Conservation (phyloP, 1,140 invertebrate genomes). For the Papilio dardanus region DNA sequence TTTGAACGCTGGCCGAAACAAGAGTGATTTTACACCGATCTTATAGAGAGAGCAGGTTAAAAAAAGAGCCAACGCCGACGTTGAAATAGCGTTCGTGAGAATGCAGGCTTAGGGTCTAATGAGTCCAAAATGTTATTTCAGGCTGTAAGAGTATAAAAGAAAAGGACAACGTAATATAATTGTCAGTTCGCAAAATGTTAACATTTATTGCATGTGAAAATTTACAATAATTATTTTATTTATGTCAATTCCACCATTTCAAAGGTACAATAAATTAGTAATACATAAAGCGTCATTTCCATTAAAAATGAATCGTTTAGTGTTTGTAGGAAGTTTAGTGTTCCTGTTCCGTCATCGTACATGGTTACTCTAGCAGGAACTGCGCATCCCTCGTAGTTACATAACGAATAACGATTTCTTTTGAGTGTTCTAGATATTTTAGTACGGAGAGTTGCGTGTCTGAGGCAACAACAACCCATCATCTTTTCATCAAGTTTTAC, state of each 20-base stretch:
- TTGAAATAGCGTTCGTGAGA: too few species aligned
- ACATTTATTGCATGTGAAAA: too few species aligned
- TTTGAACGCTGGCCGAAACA: too few species aligned
- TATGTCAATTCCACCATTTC: background rate
- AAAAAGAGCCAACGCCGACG: too few species aligned
- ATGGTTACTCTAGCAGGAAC: background rate
- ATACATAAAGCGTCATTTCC: background rate
- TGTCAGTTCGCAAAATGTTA: background rate
- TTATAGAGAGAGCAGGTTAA: too few species aligned
- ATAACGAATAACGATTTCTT: constrained; percentile 15
- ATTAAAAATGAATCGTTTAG: background rate
- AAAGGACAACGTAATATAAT: background rate
- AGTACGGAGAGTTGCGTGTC: background rate
- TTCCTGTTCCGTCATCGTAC: background rate
- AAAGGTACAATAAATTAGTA: background rate
- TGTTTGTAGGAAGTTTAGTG: background rate
- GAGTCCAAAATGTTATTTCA: too few species aligned
- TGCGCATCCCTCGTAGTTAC: constrained; percentile 8
- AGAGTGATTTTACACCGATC: too few species aligned
- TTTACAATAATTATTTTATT: background rate
- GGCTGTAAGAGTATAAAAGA: too few species aligned
- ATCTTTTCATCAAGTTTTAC: background rate
- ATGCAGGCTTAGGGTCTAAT: too few species aligned
- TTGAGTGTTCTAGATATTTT: background rate
- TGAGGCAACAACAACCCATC: background rate